A percentile compares a stretch with the other conserved stretches of the same genome.
These are phyloP conservation scores for Cololabis saira DNA, from an alignment of 2,113 vertebrate species.

Conservation along the genomic window DNA sequence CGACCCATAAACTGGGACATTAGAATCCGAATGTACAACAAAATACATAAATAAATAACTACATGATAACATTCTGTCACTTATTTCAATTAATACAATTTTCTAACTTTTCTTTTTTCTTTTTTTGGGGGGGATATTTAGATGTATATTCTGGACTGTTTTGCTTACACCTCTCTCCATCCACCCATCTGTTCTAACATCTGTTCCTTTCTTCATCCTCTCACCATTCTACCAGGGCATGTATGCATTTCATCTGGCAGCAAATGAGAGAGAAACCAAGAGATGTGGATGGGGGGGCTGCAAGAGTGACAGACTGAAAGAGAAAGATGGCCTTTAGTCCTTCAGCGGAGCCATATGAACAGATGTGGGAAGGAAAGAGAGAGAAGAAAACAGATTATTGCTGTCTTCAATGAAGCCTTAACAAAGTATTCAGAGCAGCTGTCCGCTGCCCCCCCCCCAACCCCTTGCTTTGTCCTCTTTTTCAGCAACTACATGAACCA, in stretches of 20 bases:
- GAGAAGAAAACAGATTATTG: conserved; percentile 46
- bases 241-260: conserved; percentile 65
- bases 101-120: not conserved
- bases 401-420: conserved; percentile 44
- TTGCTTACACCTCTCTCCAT: conserved; percentile 38
- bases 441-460: conserved; percentile 12
- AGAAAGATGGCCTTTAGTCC: conserved; percentile 48
- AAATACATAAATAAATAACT: no score
- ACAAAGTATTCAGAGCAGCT: conserved; percentile 54
- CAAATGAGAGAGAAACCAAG: conserved; percentile 52
- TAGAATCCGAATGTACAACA: no score
- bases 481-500: not conserved
- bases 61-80: not conserved
- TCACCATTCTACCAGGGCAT: conserved; percentile 36
- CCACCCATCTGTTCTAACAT: conserved; percentile 68
- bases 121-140: not conserved
- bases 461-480: not conserved
- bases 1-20: no score
- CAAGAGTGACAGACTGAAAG: conserved; percentile 28
- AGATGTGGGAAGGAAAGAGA: conserved; percentile 53
- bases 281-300: conserved; percentile 20
- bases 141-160: conserved; percentile 20
- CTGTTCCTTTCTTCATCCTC: conserved; percentile 51
- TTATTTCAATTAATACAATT: not conserved
- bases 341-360: conserved; percentile 49